Base-by-base conservation (phyloP, 1,140 invertebrate species). In the Agrilus planipennis region DNA sequence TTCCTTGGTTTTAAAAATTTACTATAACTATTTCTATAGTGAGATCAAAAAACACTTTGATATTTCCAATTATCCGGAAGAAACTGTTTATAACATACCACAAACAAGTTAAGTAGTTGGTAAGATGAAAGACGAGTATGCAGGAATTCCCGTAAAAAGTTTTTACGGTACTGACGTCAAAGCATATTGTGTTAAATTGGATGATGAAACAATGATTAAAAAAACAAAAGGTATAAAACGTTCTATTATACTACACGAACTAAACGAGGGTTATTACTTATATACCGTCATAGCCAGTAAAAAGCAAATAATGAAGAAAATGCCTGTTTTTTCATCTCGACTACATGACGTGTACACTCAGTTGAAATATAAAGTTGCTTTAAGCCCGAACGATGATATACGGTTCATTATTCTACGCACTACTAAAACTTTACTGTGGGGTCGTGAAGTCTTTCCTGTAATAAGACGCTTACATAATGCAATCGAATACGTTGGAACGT, bases 181-280 rank as follows among this genome's bases (percentile, higher is more conserved):
- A 23, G 30, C 40, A 3, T 42, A 42, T 42, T 42, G 23, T 17
- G 40, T 42, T 15, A 35, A 42, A 34, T 15, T 21, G n/a, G 30
- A 14, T 7, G 21, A 15, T 4, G 23, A 27, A 7, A 31, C 20
- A 31, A 34, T 29, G 18, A 25, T 34, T 23, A 55, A 48, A 43
- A 52, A 51, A 44, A 44, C 49, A 6, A 54, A 57, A 49, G 55
- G 51, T 18, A 39, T 55, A 12, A 51, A 52, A 39, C 42, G 35
- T 37, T 30, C 17, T 34, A 39, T 49, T 7, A 34, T 56, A 17
- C 44, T 32, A 41, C 39, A 34, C 9, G 42, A 35, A 3, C 18
- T 42, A 17, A 34, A 10, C 7, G 4, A 20, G 4, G 19, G n/a
- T n/a, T 29, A 42, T 34, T 42, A 42, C 20, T 34, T 23, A 22